These are phyloP conservation scores for Thumatha senex DNA, from an alignment of 2,888 invertebrate genomes.

Conservation along the genomic window DNA sequence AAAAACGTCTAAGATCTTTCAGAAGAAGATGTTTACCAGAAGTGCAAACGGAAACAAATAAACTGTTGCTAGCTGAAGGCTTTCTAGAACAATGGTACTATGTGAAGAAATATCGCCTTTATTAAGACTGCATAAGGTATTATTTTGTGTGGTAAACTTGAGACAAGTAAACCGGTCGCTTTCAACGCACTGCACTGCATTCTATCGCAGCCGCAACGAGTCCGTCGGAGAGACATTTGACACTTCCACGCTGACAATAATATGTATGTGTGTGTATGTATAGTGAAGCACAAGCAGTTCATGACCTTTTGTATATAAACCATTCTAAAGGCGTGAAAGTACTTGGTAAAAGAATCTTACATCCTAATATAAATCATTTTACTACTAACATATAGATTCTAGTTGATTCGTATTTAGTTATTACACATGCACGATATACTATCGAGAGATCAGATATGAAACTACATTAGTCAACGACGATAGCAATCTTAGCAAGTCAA, in stretches of 20 bases:
- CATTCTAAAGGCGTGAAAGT: constrained; percentile 12
- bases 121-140: constrained; percentile 34
- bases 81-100: constrained; percentile 48
- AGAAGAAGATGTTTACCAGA: constrained; percentile 64
- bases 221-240: constrained; percentile 75
- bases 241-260: constrained; percentile 71
- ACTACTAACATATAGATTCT: constrained; percentile 12
- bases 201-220: constrained; percentile 73
- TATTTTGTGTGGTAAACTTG: constrained; percentile 43
- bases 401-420: no score
- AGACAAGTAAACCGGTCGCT: constrained; percentile 68
- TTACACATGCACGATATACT: constrained; percentile 1
- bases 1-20: constrained; percentile 62
- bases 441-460: neutral
- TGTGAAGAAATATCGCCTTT: constrained; percentile 38
- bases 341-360: no score
- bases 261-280: constrained; percentile 64
- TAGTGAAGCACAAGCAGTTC: constrained; percentile 45
- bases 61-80: constrained; percentile 69
- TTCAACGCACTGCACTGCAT: constrained; percentile 69
- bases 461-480: constrained; percentile 21
- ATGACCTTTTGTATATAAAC: constrained; percentile 22
- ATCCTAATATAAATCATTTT: no score
- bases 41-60: constrained; percentile 79
- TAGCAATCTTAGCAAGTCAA: constrained; percentile 27